A percentile compares a stretch with the other conserved stretches of the same genome.
These are phyloP conservation scores for Aselliscus stoliczkanus DNA, from an alignment of 2,797 vertebrate genomes.

Conservation along the genomic window DNA sequence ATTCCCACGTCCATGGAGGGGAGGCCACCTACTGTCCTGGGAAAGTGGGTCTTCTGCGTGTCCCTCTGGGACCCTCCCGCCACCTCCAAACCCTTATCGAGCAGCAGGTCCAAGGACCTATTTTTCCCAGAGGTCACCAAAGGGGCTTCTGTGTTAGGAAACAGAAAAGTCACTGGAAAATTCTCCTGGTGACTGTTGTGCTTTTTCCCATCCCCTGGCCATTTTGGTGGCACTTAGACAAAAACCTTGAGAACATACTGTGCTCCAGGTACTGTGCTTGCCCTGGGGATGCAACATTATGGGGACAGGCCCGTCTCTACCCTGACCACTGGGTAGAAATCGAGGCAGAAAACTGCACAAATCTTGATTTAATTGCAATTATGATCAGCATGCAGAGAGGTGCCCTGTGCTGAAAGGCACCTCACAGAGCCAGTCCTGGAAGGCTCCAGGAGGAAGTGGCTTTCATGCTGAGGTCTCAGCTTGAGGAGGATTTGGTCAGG, in stretches of 20 bases:
- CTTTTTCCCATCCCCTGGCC: neutral
- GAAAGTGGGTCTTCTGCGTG: neutral
- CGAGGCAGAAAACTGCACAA: neutral
- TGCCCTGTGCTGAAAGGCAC: accelerated
- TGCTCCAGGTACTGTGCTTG: neutral
- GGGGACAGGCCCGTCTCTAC: neutral
- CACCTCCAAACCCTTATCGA: neutral
- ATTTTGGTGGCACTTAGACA: neutral
- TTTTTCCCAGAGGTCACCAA: neutral
- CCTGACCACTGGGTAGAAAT: neutral
- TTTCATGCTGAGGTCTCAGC: neutral
- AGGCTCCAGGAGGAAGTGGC: neutral
- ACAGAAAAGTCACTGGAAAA: neutral
- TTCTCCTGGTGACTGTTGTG: neutral
- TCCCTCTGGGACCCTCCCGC: neutral
- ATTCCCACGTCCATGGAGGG: accelerated
- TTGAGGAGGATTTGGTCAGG: neutral
- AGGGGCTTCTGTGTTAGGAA: neutral
- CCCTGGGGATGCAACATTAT: too few species aligned
- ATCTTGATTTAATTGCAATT: neutral
- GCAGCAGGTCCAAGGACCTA: neutral
- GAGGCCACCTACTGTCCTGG: neutral
- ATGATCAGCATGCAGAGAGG: neutral
- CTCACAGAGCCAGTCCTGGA: neutral
- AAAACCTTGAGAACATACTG: neutral